Conservation (phyloP, 2,113 vertebrate species). For the Lampris incognitus region DNA sequence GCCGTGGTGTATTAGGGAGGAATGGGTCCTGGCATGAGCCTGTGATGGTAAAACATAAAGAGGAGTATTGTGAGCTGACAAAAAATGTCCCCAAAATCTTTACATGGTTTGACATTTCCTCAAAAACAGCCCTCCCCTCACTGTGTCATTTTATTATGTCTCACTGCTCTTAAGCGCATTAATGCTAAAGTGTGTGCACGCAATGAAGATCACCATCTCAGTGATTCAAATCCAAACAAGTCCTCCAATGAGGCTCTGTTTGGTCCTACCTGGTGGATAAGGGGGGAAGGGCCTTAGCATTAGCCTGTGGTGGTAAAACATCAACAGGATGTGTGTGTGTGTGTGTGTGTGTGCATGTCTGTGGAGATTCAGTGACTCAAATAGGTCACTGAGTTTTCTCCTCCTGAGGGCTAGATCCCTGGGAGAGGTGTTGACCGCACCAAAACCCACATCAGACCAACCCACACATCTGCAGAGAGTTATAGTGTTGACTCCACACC, state of each 20-base stretch:
- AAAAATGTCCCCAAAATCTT: too few species aligned
- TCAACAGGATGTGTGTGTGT: constrained; percentile 54
- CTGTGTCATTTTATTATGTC: not conserved
- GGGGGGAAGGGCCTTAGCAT: constrained; percentile 17
- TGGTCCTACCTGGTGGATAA: constrained; percentile 32
- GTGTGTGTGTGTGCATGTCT: not conserved
- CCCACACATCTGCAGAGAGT: constrained; percentile 48
- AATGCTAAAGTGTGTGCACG: not conserved
- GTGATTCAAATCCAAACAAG: constrained; percentile 16
- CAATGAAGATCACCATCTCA: not conserved
- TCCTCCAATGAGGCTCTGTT: not conserved
- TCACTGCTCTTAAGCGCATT: not conserved
- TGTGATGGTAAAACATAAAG: constrained; percentile 27
- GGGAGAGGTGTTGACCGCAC: constrained; percentile 63
- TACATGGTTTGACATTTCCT: not conserved
- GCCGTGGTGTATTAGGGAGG: constrained; percentile 22
- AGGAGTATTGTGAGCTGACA: not conserved
- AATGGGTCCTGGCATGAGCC: constrained; percentile 18
- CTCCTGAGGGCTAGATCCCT: constrained; percentile 48
- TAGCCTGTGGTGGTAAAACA: constrained; percentile 39
- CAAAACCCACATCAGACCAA: constrained; percentile 28
- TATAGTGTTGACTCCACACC: constrained; percentile 51
- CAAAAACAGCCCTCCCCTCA: not conserved
- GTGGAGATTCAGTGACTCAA: constrained; percentile 57
- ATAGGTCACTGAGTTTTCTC: constrained; percentile 56